Evolutionary conservation across 1,140 invertebrate species (phyloP).

Genomic region (Drosophila asahinai): DNA sequence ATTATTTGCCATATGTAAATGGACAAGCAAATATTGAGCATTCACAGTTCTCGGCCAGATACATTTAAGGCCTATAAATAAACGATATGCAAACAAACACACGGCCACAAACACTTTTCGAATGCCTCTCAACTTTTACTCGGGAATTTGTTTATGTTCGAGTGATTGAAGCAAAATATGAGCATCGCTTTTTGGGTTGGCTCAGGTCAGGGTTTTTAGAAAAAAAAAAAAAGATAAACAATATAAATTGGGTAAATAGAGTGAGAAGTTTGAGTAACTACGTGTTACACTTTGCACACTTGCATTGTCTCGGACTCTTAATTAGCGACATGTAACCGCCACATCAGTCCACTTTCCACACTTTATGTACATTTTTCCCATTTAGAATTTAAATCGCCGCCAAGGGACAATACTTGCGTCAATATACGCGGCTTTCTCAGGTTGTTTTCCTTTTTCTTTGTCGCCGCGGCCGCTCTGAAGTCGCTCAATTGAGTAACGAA

Average conservation of each 20-base stretch:
- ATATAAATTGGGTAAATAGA: neutral
- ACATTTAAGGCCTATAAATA: slow-evolving; percentile 52
- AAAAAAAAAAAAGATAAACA: slow-evolving; percentile 4
- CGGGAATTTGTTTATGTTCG: slow-evolving; percentile 18
- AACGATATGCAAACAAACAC: slow-evolving; percentile 37
- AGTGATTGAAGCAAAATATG: slow-evolving; percentile 46
- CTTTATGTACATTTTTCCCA: slow-evolving; percentile 5
- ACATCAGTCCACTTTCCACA: neutral
- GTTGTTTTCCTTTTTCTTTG: slow-evolving; percentile 8
- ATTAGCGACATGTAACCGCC: slow-evolving; percentile 18
- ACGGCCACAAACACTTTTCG: slow-evolving; percentile 32
- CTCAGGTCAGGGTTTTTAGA: slow-evolving; percentile 33
- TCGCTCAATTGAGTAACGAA: slow-evolving; percentile 53
- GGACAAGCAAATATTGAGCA: slow-evolving; percentile 21
- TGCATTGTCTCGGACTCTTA: slow-evolving; percentile 27
- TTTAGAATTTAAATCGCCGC: slow-evolving; percentile 16
- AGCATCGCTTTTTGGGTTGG: slow-evolving; percentile 17
- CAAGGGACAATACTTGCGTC: slow-evolving; percentile 1
- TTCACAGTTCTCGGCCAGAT: slow-evolving; percentile 31
- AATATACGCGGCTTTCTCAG: slow-evolving; percentile 9
- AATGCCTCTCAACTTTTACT: slow-evolving; percentile 34
- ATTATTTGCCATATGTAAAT: slow-evolving; percentile 44
- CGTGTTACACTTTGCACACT: no score
- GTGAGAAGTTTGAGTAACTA: neutral
- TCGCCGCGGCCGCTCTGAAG: neutral